These are phyloP conservation scores for Machimus atricapillus DNA, from an alignment of 2,888 invertebrate species.

Conservation along the genomic window DNA sequence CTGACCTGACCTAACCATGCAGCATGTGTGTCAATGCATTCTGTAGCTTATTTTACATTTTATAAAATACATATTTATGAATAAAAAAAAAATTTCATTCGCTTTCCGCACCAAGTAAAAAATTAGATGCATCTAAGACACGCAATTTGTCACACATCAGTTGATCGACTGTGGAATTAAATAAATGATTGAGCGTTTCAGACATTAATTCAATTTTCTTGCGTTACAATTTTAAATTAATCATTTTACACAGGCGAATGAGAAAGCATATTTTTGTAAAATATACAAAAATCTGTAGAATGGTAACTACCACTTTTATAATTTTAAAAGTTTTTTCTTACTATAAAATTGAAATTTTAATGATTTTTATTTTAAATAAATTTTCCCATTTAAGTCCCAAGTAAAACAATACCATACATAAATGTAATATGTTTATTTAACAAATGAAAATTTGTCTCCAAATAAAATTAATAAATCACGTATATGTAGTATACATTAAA, in stretches of 20 bases:
- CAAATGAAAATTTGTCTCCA: slow-evolving; percentile 34
- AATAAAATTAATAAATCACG: slow-evolving; percentile 37
- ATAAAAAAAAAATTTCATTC: not conserved
- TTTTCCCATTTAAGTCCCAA: not conserved
- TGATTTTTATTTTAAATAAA: not conserved
- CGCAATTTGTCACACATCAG: not conserved
- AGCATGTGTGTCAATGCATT: no score
- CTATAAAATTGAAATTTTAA: not conserved
- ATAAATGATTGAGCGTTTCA: not conserved
- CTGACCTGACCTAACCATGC: not conserved
- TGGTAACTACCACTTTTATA: not conserved
- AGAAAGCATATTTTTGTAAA: no score
- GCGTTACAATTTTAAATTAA: no score
- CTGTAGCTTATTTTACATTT: not conserved
- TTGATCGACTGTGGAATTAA: not conserved
- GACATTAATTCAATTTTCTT: not conserved
- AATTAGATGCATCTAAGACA: not conserved
- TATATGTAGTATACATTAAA: slow-evolving; percentile 37
- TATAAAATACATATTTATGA: not conserved
- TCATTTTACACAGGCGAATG: no score
- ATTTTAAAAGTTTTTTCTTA: not conserved
- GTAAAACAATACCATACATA: not conserved
- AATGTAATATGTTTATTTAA: slow-evolving; percentile 34
- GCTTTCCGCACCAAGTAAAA: not conserved
- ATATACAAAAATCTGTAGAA: no score